Evolutionary conservation across 2,113 vertebrate species (phyloP).

Genomic region (Callipepla californica): DNA sequence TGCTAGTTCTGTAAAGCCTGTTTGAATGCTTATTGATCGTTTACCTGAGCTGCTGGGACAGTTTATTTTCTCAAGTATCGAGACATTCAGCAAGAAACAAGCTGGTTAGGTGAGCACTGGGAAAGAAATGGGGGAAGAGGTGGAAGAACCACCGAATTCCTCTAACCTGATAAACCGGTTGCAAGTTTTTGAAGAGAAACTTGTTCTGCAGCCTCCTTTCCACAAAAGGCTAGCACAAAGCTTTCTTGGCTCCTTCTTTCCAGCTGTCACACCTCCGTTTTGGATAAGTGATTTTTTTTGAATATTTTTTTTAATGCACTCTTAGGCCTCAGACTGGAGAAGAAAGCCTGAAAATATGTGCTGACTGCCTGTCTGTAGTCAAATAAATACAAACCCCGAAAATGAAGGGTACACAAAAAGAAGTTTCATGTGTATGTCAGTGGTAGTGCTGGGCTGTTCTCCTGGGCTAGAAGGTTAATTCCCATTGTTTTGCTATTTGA

Average conservation of each 20-base stretch:
- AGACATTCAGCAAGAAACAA: slow-evolving; percentile 17
- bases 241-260: neutral
- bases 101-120: slow-evolving; percentile 3
- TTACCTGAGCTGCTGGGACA: neutral
- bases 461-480: neutral
- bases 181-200: slow-evolving; percentile 24
- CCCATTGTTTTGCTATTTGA: neutral
- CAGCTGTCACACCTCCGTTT: slow-evolving; percentile 1
- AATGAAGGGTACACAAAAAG: neutral
- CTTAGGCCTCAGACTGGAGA: neutral
- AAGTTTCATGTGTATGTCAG: neutral
- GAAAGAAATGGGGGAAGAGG: slow-evolving; percentile 4
- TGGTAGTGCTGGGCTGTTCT: neutral
- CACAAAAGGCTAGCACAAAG: neutral
- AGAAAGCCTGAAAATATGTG: neutral
- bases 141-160: slow-evolving; percentile 27
- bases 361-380: neutral
- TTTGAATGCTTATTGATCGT: neutral
- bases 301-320: neutral
- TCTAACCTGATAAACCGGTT: slow-evolving; percentile 69
- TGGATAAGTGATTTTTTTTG: neutral
- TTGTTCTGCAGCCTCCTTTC: slow-evolving; percentile 61
- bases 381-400: neutral
- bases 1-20: neutral
- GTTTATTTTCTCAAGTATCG: neutral